These are phyloP conservation scores for Gastrophryne carolinensis DNA, from an alignment of 2,797 vertebrate genomes.

Conservation along the genomic window DNA sequence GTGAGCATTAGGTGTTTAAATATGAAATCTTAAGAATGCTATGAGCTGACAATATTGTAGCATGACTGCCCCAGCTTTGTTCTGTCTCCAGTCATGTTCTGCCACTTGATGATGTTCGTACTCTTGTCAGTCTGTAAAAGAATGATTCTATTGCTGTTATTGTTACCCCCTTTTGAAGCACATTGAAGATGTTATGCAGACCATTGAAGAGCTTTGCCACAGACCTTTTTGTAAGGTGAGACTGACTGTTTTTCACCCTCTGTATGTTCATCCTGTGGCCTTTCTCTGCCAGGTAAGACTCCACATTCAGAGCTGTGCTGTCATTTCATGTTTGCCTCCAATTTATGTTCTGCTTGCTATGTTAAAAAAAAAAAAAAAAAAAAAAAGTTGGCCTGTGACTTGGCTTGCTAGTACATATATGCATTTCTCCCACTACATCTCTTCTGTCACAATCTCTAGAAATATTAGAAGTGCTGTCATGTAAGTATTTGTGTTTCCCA, in stretches of 20 bases:
- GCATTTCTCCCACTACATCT: neutral
- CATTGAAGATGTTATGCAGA: constrained; percentile 61
- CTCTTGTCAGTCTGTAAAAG: constrained; percentile 62
- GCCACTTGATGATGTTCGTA: constrained; percentile 26
- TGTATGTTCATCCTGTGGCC: neutral
- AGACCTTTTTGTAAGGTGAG: constrained; percentile 63
- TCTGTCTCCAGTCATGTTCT: neutral
- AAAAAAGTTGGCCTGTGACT: no score
- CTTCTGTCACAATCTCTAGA: no score
- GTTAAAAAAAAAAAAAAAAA: neutral
- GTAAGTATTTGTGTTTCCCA: no score
- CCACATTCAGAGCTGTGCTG: neutral
- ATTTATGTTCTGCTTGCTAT: neutral
- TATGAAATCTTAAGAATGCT: neutral
- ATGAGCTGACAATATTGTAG: neutral
- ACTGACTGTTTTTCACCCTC: constrained; percentile 50
- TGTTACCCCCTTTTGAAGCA: constrained; percentile 68
- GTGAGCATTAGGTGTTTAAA: neutral
- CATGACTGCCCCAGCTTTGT: neutral
- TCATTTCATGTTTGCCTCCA: neutral
- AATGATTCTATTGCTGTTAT: constrained; percentile 70
- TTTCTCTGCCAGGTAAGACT: constrained; percentile 31
- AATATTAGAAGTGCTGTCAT: no score
- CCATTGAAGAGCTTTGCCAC: constrained; percentile 54
- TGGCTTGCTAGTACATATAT: no score